Evolutionary conservation across 2,888 invertebrate species (phyloP).

Genomic region (Clanis bilineata): DNA sequence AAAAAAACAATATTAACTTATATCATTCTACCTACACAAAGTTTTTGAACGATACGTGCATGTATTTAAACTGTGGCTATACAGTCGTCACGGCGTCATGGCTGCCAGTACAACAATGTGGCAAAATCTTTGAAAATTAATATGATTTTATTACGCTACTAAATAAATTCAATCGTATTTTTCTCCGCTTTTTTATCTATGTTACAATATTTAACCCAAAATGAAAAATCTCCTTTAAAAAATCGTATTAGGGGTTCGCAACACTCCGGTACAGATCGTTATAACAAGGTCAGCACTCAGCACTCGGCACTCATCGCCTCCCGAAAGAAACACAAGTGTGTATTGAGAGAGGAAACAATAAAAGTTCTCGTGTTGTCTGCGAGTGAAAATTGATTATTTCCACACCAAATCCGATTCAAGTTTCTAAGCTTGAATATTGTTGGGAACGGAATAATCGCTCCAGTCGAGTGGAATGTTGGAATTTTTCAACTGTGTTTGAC

Average conservation of each 20-base stretch:
- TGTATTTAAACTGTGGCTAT: no score
- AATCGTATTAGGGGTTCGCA: not conserved
- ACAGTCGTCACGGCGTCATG: no score
- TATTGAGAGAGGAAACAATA: constrained; percentile 31
- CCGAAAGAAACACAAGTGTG: constrained; percentile 26
- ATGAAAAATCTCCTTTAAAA: no score
- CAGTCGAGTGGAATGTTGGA: not conserved
- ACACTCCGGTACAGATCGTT: constrained; percentile 1
- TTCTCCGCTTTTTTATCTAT: no score
- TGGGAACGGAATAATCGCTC: not conserved
- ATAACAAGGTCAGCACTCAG: constrained; percentile 19
- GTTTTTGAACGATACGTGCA: no score
- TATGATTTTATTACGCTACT: no score
- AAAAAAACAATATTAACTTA: no score
- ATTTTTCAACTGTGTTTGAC: not conserved
- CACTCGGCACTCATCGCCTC: constrained; percentile 22
- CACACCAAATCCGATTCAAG: constrained; percentile 16
- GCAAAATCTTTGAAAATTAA: no score
- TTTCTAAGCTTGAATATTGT: constrained; percentile 10
- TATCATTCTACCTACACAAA: no score
- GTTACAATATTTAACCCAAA: no score
- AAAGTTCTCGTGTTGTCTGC: constrained; percentile 26
- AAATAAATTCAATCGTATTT: no score
- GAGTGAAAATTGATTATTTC: constrained; percentile 28
- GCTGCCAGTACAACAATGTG: no score